A percentile compares a stretch with the other conserved stretches of the same genome.
phyloP scores from a whole-genome alignment of 2,888 invertebrate genomes.

The Hypena proboscidalis region DNA sequence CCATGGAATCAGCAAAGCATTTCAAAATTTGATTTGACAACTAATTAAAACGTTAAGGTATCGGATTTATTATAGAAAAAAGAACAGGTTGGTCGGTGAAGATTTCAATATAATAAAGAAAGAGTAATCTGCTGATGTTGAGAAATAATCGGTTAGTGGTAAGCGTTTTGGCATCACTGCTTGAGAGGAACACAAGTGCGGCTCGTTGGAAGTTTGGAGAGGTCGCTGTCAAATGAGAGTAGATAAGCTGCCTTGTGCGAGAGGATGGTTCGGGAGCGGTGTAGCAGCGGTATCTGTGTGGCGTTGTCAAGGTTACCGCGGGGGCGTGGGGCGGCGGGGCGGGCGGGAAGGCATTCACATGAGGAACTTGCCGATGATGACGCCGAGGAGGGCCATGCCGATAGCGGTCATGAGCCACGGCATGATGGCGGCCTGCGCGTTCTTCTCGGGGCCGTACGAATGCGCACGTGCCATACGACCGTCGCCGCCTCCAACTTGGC shows the following conservation, averaged over 20 bases:
- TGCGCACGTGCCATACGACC: conserved; percentile 69
- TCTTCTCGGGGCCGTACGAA: conserved; percentile 84
- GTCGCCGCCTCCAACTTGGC: conserved; percentile 71
- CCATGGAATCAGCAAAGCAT: conserved; percentile 23
- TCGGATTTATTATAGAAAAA: too few relatives aligned
- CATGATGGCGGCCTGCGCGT: conserved; percentile 84
- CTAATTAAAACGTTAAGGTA: too few relatives aligned
- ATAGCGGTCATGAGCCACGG: conserved; percentile 88
- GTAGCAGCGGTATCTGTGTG: conserved; percentile 66
- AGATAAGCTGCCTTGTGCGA: conserved; percentile 61
- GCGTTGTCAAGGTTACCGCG: conserved; percentile 60
- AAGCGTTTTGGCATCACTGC: conserved; percentile 12
- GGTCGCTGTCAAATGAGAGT: conserved; percentile 47
- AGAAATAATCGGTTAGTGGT: not conserved
- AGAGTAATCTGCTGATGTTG: too few relatives aligned
- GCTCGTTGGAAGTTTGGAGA: conserved; percentile 32
- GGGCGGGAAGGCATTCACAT: conserved; percentile 87
- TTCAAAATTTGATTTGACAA: conserved; percentile 8
- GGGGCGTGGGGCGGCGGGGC: too few relatives aligned
- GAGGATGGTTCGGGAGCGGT: conserved; percentile 65
- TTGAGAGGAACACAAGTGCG: conserved; percentile 29
- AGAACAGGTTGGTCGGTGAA: too few relatives aligned
- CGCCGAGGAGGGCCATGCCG: conserved; percentile 89
- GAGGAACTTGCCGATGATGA: conserved; percentile 92
- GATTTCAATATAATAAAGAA: too few relatives aligned